Evolutionary conservation across 2,113 vertebrate genomes (phyloP).

Genomic region (Indicator indicator): DNA sequence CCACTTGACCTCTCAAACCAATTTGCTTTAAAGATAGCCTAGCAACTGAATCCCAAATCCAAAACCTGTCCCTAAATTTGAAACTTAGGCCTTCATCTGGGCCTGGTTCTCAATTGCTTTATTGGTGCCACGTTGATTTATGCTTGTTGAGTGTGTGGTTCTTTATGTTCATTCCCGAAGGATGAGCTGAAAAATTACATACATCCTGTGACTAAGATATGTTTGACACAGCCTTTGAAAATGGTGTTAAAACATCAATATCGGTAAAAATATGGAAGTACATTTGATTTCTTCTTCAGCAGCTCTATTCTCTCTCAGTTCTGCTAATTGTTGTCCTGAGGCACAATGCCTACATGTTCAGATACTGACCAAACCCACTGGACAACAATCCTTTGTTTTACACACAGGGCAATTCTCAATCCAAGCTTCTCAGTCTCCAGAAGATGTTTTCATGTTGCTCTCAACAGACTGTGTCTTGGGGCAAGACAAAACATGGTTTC

Average conservation of each 20-base stretch:
- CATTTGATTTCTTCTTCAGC: background rate
- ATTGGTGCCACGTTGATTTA: background rate
- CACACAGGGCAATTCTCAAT: background rate
- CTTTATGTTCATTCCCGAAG: background rate
- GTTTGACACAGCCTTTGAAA: background rate
- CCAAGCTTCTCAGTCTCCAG: background rate
- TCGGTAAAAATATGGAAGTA: background rate
- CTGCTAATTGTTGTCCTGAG: background rate
- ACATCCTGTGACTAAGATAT: rapidly evolving
- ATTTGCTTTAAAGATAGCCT: background rate
- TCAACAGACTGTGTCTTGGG: background rate
- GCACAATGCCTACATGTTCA: background rate
- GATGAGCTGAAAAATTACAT: background rate
- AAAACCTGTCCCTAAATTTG: background rate
- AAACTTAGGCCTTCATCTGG: background rate
- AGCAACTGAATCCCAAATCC: background rate
- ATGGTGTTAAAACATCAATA: background rate
- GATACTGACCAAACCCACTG: background rate
- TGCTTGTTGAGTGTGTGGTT: background rate
- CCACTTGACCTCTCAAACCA: background rate
- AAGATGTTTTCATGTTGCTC: background rate
- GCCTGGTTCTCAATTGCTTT: background rate
- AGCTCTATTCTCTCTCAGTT: background rate
- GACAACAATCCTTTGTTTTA: background rate
- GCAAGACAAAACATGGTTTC: background rate